A percentile compares a stretch with the other conserved stretches of the same genome.
Evolutionary conservation across 2,888 invertebrate species (phyloP).

Genomic region (Thereva unica): DNA sequence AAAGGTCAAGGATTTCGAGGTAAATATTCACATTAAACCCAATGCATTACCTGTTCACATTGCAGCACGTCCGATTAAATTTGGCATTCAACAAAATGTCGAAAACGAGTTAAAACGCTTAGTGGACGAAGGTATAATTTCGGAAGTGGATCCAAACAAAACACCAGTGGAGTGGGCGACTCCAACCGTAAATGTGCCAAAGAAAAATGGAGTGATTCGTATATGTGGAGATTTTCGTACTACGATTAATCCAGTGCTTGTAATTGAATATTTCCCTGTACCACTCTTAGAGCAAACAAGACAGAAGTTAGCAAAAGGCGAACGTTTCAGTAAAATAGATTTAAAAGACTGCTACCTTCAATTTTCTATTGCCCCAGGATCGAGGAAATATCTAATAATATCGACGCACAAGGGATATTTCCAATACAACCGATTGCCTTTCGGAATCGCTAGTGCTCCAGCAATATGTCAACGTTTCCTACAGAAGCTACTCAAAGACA

Average conservation of each 20-base stretch:
- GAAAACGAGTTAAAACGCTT: constrained; percentile 1
- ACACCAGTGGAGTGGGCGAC: constrained; percentile 9
- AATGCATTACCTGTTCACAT: neutral
- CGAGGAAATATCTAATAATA: no score
- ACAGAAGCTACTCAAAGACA: no score
- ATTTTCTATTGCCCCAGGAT: no score
- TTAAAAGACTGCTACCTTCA: no score
- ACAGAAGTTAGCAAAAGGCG: no score
- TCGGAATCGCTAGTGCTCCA: neutral
- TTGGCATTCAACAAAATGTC: constrained; percentile 5
- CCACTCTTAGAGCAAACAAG: no score
- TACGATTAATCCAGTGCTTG: constrained; percentile 3
- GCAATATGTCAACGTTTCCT: constrained; percentile 1
- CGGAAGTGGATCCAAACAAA: constrained; percentile 14
- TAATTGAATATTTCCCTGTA: no score
- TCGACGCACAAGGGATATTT: no score
- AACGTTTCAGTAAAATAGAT: no score
- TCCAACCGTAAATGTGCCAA: constrained; percentile 4
- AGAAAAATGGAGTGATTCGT: no score
- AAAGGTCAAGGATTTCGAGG: no score
- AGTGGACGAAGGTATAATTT: constrained; percentile 1
- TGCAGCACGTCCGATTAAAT: constrained; percentile 12
- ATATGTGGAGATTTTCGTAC: constrained; percentile 5
- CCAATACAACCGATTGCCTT: constrained; percentile 1
- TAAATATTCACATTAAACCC: no score